Evolutionary conservation across 1,140 invertebrate genomes (phyloP), one percentile per base, ranked within the genome.

Genomic region (Wiebesia pumilae): DNA sequence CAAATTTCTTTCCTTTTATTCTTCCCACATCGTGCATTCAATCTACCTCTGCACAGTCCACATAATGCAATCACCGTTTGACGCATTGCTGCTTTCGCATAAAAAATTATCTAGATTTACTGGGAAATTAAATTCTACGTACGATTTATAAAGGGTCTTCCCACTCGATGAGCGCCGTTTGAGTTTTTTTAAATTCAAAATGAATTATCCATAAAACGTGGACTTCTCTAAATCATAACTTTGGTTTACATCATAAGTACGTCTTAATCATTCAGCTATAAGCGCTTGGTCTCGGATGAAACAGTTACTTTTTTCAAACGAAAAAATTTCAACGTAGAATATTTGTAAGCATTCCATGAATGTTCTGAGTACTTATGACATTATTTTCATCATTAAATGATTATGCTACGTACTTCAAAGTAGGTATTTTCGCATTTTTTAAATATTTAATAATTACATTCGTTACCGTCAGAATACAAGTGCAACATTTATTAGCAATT

Each of bases 31-130:
- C 24, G 12, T 21, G 19, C 16, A 21, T 77, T 27, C 40, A 7
- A 0, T 47, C 21, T 7, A 47, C n/a, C 27, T n/a, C 10, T 30
- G 0, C 35, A 16, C 35, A 38, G n/a, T 69, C 30, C 35, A n/a
- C n/a, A 12, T 69, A 69, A 69, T 69, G 24, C 7, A 75, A 27
- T 27, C 16, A 27, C 3, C 69, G 35, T 14, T 43, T 1, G 7
- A 43, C 9, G 79, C 58, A 38, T 38, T 27, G 19, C 12, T 30
- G 19, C 0, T 83, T 38, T 62, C 43, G 14, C 54, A 75, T 54
- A 82, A 81, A 86, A 51, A 77, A 86, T 81, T 81, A 77, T 77
- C 69, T 12, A 38, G 73, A 65, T 47, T 78, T 27, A 77, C 12
- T 35, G 14, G 40, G 24, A 51, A 71, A 71, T 40, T 54, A 58